Evolutionary conservation across 1,140 invertebrate genomes (phyloP).

Genomic region (Drosophila orena): DNA sequence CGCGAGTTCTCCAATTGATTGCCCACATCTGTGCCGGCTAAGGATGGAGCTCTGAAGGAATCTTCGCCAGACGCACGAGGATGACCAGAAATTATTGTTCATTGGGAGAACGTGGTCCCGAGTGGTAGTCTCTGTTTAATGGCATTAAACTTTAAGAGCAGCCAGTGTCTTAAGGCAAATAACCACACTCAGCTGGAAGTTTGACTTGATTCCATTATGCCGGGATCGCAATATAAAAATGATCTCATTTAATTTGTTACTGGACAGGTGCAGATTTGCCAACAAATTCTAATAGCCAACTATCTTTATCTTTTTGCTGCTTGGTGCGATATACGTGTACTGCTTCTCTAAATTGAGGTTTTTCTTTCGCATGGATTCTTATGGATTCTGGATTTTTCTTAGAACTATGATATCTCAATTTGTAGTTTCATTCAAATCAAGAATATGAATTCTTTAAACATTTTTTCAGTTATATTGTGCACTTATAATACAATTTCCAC

Average conservation of each 20-base stretch:
- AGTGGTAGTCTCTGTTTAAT: slow-evolving; percentile 5
- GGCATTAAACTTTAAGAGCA: slow-evolving; percentile 4
- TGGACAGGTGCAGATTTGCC: slow-evolving; percentile 9
- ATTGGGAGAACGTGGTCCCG: slow-evolving; percentile 5
- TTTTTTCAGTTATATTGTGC: not conserved
- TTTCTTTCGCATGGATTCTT: not conserved
- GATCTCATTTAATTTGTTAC: not conserved
- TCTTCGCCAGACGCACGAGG: slow-evolving; percentile 11
- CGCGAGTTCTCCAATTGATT: slow-evolving; percentile 50
- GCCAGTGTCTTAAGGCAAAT: not conserved
- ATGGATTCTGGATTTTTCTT: not conserved
- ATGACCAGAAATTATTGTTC: slow-evolving; percentile 26
- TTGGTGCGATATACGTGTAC: not conserved
- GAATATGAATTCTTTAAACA: not conserved
- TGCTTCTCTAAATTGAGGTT: not conserved
- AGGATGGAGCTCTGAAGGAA: not conserved
- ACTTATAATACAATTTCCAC: not conserved
- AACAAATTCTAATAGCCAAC: not conserved
- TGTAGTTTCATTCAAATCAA: not conserved
- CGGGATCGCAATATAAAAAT: not conserved
- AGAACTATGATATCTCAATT: not conserved
- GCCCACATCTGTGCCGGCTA: slow-evolving; percentile 24
- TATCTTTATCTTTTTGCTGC: not conserved
- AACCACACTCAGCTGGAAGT: not conserved
- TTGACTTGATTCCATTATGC: slow-evolving; percentile 2